Evolutionary conservation across 2,113 vertebrate genomes (phyloP).

Genomic region (Phoenicopterus ruber): DNA sequence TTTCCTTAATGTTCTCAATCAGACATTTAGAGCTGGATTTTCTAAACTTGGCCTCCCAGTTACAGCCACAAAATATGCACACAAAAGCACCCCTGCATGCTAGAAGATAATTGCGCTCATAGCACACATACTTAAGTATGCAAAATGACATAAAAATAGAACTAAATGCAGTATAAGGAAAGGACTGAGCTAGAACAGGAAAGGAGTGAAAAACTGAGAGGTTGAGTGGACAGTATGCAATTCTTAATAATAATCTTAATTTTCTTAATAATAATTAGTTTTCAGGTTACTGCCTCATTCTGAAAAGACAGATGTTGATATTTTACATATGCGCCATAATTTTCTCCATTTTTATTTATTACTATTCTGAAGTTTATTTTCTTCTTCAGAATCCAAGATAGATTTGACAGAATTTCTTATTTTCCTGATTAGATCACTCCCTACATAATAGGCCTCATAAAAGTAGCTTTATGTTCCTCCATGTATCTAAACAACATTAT

Average conservation of each 20-base stretch:
- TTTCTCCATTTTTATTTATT: background rate
- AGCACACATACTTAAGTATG: background rate
- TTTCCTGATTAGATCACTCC: background rate
- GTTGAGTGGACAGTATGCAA: background rate
- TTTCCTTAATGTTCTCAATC: background rate
- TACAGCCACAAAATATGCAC: background rate
- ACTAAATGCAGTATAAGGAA: background rate
- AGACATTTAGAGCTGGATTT: background rate
- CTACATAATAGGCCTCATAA: background rate
- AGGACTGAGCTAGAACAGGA: background rate
- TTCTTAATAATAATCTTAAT: background rate
- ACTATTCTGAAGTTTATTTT: background rate
- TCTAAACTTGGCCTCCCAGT: background rate
- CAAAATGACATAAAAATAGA: background rate
- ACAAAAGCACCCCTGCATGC: background rate
- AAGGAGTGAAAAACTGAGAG: background rate
- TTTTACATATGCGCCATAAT: background rate
- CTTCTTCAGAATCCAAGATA: background rate
- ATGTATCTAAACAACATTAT: background rate
- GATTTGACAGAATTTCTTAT: background rate
- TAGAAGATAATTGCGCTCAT: background rate
- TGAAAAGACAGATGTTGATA: background rate
- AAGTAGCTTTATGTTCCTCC: background rate
- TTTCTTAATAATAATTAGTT: background rate
- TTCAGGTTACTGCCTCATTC: background rate